Conservation (phyloP, 2,797 vertebrate species). For the Galagoides demidoff region DNA sequence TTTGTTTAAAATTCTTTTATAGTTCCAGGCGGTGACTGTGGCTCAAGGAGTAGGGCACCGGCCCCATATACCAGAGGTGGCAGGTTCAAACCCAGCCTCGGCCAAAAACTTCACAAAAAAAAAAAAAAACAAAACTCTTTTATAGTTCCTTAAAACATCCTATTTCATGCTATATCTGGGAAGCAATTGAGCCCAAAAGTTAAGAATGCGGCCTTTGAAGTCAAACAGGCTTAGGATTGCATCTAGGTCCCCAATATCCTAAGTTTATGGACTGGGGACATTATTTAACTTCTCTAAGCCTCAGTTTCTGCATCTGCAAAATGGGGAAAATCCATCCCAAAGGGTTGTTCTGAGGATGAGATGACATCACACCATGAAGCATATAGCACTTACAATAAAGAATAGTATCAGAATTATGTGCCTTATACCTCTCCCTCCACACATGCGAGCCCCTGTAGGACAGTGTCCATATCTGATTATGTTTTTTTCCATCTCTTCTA, state of each 20-base stretch:
- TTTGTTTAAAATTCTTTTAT: not conserved
- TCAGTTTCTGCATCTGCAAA: not conserved
- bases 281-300: not conserved
- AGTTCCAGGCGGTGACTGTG: not conserved
- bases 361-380: not conserved
- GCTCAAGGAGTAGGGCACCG: too few species aligned
- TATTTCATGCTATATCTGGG: not conserved
- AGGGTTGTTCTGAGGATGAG: not conserved
- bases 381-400: not conserved
- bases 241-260: not conserved
- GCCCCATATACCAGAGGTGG: too few species aligned
- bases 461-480: not conserved
- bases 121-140: not conserved
- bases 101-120: too few species aligned
- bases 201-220: not conserved
- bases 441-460: not conserved
- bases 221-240: not conserved
- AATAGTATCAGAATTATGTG: not conserved
- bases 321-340: not conserved
- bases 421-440: not conserved
- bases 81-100: too few species aligned
- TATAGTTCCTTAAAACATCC: not conserved
- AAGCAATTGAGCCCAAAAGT: not conserved
- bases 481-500: not conserved
- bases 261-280: not conserved